Percentiles rank a stretch among this genome's conserved stretches.
These are phyloP conservation scores for Oscheius onirici DNA, from an alignment of 2,888 invertebrate genomes.

Conservation along the genomic window DNA sequence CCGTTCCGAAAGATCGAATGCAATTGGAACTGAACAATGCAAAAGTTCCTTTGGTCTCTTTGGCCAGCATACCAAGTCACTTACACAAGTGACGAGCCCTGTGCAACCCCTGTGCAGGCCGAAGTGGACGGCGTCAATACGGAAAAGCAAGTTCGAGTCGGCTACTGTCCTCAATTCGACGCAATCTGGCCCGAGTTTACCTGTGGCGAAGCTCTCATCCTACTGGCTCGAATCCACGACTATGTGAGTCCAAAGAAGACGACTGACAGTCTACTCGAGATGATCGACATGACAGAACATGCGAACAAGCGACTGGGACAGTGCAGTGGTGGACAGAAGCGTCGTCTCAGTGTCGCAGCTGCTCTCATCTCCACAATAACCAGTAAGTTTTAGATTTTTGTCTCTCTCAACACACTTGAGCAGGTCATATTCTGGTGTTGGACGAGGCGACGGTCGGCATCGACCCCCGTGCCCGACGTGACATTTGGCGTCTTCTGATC, in stretches of 20 bases:
- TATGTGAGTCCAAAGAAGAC: constrained; percentile 39
- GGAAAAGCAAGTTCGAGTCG: constrained; percentile 43
- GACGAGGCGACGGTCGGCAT: no score
- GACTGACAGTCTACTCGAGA: constrained; percentile 49
- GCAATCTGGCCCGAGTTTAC: constrained; percentile 60
- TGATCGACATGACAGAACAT: constrained; percentile 58
- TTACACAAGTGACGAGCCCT: constrained; percentile 56
- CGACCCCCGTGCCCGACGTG: no score
- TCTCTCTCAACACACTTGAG: no score
- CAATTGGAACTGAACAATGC: constrained; percentile 54
- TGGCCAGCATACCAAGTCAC: constrained; percentile 5
- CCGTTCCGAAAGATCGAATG: constrained; percentile 65
- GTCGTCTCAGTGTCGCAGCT: constrained; percentile 83
- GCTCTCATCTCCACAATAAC: constrained; percentile 79
- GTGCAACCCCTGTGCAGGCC: constrained; percentile 48
- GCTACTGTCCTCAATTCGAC: constrained; percentile 68
- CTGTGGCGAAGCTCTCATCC: constrained; percentile 51
- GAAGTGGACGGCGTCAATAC: constrained; percentile 39
- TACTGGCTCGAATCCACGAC: constrained; percentile 54
- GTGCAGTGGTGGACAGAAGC: constrained; percentile 80
- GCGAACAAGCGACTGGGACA: constrained; percentile 54
- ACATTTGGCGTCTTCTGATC: no score
- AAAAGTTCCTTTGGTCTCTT: neutral
- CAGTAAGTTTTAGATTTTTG: no score
- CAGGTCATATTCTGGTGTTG: no score